Percentiles rank a stretch among this genome's conserved stretches.
Conservation (phyloP, 2,888 invertebrate genomes). For the Celastrina argiolus region DNA sequence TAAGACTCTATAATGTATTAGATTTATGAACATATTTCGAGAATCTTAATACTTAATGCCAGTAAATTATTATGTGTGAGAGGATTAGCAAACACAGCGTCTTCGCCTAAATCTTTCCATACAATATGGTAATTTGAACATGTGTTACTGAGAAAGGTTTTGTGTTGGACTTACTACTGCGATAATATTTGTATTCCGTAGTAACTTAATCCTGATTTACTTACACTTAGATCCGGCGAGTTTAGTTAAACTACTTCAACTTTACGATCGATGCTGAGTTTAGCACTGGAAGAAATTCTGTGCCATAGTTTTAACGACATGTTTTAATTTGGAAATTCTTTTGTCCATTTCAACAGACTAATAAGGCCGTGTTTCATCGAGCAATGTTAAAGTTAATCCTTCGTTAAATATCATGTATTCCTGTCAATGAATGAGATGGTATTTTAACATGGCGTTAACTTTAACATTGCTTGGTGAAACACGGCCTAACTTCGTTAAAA, state of each 20-base stretch:
- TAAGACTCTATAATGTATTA: not conserved
- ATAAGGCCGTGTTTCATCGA: too few species aligned
- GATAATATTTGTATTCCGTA: constrained; percentile 27
- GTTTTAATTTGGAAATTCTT: too few species aligned
- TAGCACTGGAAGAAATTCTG: constrained; percentile 12
- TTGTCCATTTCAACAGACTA: too few species aligned
- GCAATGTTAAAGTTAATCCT: too few species aligned
- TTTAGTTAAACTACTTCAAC: constrained; percentile 10
- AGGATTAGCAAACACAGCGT: constrained; percentile 27
- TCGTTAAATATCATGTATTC: too few species aligned
- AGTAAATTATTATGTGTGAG: constrained; percentile 22
- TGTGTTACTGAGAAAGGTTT: constrained; percentile 27
- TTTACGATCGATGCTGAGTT: constrained; percentile 13
- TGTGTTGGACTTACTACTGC: constrained; percentile 22
- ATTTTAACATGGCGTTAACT: too few species aligned
- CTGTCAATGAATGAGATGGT: too few species aligned
- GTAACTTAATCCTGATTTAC: constrained; percentile 17
- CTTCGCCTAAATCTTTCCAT: constrained; percentile 28
- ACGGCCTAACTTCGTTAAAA: too few species aligned
- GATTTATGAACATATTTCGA: not conserved
- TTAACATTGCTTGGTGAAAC: too few species aligned
- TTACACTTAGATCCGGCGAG: not conserved
- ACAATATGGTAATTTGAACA: constrained; percentile 31
- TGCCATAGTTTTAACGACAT: constrained; percentile 7
- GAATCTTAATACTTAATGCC: constrained; percentile 18